Evolutionary conservation across 2,113 vertebrate genomes (phyloP), one percentile per base, ranked within the genome.

Genomic region (Psittacara wagleri): DNA sequence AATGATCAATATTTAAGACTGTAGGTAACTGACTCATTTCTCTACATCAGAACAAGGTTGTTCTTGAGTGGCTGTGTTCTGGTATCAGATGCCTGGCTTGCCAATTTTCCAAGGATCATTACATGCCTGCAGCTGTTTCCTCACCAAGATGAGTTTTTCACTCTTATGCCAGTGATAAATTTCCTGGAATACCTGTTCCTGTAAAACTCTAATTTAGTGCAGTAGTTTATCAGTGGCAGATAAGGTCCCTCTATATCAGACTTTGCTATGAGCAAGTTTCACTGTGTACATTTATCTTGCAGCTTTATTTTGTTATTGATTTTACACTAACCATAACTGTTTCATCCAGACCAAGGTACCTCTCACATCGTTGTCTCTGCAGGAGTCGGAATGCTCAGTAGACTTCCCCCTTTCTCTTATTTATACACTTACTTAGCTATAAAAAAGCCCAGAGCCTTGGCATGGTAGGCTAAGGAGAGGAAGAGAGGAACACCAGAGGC

Each of bases 51-150:
- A 73, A 64, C 39, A 62, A 77, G 41, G 28, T 19, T 78, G 27
- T 11, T 77, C 49, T 23, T 15, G 17, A 43, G 33, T 20, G 1
- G 43, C 27, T 43, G 25, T 0, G 0, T 46, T 68, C 59, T 23
- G 16, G 9, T 33, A 24, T 48, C 3, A 3, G 39, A 31, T 31
- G 57, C 33, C 39, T 61, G 39, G 29, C 48, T 85, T 37, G 39
- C 6, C 67, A 68, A 0, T 76, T 77, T 94, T 59, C 35, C 39
- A 44, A 10, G 44, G 54, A 62, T 37, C 52, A 23, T 55, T 73
- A 59, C 22, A 27, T 13, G 23, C 33, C 41, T 77, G 33, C 7
- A 61, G 29, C 10, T 52, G 33, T 51, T 83, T 73, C 67, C 57
- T 68, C 39, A 62, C 13, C 24, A 10, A 59, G 13, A 13, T 69